Evolutionary conservation across 2,888 invertebrate genomes (phyloP).

Genomic region (Euplexia lucipara): DNA sequence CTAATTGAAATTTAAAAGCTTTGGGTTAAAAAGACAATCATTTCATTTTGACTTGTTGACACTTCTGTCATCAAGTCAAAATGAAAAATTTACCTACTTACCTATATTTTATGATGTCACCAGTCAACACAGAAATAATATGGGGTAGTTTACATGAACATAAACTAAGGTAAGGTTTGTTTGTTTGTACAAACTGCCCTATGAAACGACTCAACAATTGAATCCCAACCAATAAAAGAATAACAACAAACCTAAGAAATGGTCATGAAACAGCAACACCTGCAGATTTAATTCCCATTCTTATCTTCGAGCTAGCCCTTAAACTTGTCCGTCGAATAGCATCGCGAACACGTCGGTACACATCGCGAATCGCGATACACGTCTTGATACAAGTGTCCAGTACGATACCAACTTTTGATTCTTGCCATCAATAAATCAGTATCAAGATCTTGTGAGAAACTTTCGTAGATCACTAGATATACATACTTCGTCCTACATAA

Average conservation of each 20-base stretch:
- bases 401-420: slow-evolving; percentile 46
- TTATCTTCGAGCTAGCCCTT: slow-evolving; percentile 46
- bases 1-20: too few relatives aligned
- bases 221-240: background rate
- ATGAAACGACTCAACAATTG: background rate
- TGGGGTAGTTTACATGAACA: too few relatives aligned
- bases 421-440: slow-evolving; percentile 41
- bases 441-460: slow-evolving; percentile 55
- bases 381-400: slow-evolving; percentile 43
- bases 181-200: background rate
- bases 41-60: background rate
- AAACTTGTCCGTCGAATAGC: slow-evolving; percentile 39
- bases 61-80: too few relatives aligned
- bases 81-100: too few relatives aligned
- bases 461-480: slow-evolving; percentile 28
- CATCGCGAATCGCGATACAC: slow-evolving; percentile 28
- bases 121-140: too few relatives aligned
- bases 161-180: too few relatives aligned
- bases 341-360: slow-evolving; percentile 38
- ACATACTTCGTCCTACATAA: slow-evolving; percentile 1
- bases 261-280: slow-evolving; percentile 16
- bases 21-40: too few relatives aligned
- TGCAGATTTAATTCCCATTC: slow-evolving; percentile 44
- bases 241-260: slow-evolving; percentile 4
- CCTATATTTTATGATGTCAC: too few relatives aligned